phyloP scores from a whole-genome alignment of 2,113 vertebrate species.

The Protobothrops mucrosquamatus region DNA sequence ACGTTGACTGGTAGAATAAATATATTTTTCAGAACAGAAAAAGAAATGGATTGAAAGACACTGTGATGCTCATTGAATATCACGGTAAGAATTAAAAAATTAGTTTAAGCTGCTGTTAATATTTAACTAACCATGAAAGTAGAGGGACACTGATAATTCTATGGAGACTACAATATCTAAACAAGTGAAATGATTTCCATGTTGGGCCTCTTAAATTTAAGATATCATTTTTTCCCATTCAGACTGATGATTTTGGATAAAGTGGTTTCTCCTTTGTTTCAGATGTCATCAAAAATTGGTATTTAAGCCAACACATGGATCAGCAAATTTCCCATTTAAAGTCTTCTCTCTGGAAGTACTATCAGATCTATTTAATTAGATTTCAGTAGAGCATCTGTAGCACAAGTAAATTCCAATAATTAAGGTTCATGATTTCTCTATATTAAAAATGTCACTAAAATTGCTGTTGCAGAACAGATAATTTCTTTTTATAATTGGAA shows the following conservation, averaged over 20 bases:
- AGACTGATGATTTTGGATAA: conserved; percentile 36
- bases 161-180: not conserved
- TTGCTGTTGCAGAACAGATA: conserved; percentile 66
- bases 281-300: conserved; percentile 54
- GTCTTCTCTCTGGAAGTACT: conserved; percentile 54
- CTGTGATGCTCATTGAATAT: not conserved
- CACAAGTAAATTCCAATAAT: conserved; percentile 70
- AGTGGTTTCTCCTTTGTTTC: conserved; percentile 50
- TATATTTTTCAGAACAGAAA: not conserved
- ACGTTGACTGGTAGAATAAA: not conserved
- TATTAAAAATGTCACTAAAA: conserved; percentile 72
- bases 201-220: conserved; percentile 44
- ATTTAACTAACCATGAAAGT: not conserved
- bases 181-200: conserved; percentile 47
- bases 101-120: not conserved
- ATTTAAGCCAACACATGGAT: conserved; percentile 52
- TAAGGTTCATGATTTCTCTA: conserved; percentile 69
- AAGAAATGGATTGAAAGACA: not conserved
- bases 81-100: not conserved
- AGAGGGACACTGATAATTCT: not conserved
- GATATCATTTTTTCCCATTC: conserved; percentile 13
- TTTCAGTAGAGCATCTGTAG: conserved; percentile 63
- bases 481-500: conserved; percentile 69
- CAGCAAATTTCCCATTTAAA: conserved; percentile 53
- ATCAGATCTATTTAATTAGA: conserved; percentile 69